phyloP scores from a whole-genome alignment of 1,140 invertebrate species.

The Lycorma delicatula region DNA sequence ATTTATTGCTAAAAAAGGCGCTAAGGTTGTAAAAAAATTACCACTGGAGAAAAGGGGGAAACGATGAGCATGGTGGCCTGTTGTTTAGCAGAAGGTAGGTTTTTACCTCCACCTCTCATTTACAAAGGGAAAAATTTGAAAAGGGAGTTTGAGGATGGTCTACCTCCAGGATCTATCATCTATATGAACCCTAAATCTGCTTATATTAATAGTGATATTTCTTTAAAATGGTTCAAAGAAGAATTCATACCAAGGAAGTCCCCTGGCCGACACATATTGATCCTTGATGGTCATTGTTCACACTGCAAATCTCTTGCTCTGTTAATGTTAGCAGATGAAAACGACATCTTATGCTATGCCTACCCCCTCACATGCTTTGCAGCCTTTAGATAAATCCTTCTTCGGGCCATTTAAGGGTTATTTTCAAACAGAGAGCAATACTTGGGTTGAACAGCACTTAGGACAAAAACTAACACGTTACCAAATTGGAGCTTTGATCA shows the following conservation, averaged over 20 bases:
- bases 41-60: constrained; percentile 28
- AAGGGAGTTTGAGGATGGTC: constrained; percentile 27
- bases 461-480: background rate
- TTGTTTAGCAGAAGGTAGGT: constrained; percentile 23
- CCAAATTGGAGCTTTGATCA: constrained; percentile 2
- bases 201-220: constrained; percentile 35
- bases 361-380: constrained; percentile 31
- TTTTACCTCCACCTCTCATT: constrained; percentile 25
- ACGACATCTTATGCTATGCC: constrained; percentile 30
- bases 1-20: constrained; percentile 25
- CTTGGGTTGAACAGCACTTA: background rate
- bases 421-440: background rate
- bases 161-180: constrained; percentile 28
- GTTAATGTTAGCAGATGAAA: constrained; percentile 26
- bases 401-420: constrained; percentile 30
- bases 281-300: constrained; percentile 26
- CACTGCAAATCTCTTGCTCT: constrained; percentile 25
- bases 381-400: constrained; percentile 30
- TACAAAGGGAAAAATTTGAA: constrained; percentile 27
- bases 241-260: constrained; percentile 32
- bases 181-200: constrained; percentile 36
- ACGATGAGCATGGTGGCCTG: constrained; percentile 27
- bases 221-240: constrained; percentile 35
- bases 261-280: constrained; percentile 22
- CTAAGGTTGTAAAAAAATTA: constrained; percentile 23